Evolutionary conservation across 2,888 invertebrate species (phyloP), one percentile per base, ranked within the genome.

Genomic region (Nephrotoma guestfalica): DNA sequence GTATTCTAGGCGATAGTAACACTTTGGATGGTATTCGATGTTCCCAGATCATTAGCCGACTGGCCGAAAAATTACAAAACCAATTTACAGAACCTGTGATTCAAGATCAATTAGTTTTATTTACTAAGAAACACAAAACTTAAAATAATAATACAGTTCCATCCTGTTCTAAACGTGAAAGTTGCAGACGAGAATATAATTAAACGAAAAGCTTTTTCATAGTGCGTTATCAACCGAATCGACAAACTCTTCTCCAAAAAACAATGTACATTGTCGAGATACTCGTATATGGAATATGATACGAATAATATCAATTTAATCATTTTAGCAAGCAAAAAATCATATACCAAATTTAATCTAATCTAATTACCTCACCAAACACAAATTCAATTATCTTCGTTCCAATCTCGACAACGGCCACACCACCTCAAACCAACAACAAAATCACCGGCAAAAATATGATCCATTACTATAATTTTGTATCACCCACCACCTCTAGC

Each of bases 331-430:
- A 84, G 40, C 40, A 83, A 41, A 83, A 83, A 83, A 84, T 84
- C 41, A 41, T 84, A 41, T 71, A 71, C 42, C 84, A 42, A 84
- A 84, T 84, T 84, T 42, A 84, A 84, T 84, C 84, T 84, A 84
- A 84, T 84, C 84, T 84, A 84, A 84, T 84, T 84, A 84, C 84
- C 84, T 15, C 41, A 84, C 41, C 41, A 84, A 84, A 84, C 41
- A 41, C 6, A 84, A 71, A 71, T 71, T 71, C 71, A 71, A 71
- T 71, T 30, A 71, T 71, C 71, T 30, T 18, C 57, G 57, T 71
- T 30, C 71, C 71, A 71, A 18, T 71, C 30, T 71, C 71, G 71
- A 71, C 71, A 30, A 71, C 71, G 71, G 11, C 71, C 6, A 71
- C 6, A 71, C 71, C 30, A 4, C 13, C 47, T 7, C 71, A 71